Evolutionary conservation across 2,888 invertebrate species (phyloP).

Genomic region (Erebia aethiops): DNA sequence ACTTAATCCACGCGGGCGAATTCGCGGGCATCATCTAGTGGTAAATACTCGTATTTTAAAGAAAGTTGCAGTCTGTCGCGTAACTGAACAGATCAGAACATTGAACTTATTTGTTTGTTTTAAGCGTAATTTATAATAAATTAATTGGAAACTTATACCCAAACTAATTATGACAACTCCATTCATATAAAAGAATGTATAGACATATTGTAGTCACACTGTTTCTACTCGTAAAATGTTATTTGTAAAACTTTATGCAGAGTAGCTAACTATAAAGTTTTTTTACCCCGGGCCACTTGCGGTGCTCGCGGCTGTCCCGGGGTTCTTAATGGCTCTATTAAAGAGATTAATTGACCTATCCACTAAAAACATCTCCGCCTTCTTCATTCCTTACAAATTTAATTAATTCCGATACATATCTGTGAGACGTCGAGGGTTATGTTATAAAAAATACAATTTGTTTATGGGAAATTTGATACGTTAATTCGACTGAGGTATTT

Average conservation of each 20-base stretch:
- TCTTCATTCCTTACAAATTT: conserved; percentile 75
- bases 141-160: too few relatives aligned
- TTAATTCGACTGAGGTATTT: conserved; percentile 36
- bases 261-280: conserved; percentile 29
- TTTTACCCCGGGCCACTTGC: conserved; percentile 44
- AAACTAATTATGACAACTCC: not conserved
- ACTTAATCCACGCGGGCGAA: too few relatives aligned
- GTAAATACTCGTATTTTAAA: too few relatives aligned
- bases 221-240: conserved; percentile 13
- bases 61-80: too few relatives aligned
- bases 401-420: conserved; percentile 75
- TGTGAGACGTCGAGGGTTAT: conserved; percentile 45
- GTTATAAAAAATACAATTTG: conserved; percentile 40
- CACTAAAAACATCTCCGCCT: conserved; percentile 65
- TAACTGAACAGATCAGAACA: too few relatives aligned
- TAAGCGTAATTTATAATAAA: too few relatives aligned
- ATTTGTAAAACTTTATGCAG: conserved; percentile 23
- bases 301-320: conserved; percentile 66
- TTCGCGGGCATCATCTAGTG: too few relatives aligned
- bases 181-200: not conserved
- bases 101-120: too few relatives aligned
- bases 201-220: not conserved
- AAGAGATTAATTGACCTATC: conserved; percentile 77
- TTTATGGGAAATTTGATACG: conserved; percentile 45
- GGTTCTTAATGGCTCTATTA: conserved; percentile 80